Percentiles rank a stretch among this genome's conserved stretches.
Conservation (phyloP, 2,888 invertebrate species). For the Neoscelio sp. region DNA sequence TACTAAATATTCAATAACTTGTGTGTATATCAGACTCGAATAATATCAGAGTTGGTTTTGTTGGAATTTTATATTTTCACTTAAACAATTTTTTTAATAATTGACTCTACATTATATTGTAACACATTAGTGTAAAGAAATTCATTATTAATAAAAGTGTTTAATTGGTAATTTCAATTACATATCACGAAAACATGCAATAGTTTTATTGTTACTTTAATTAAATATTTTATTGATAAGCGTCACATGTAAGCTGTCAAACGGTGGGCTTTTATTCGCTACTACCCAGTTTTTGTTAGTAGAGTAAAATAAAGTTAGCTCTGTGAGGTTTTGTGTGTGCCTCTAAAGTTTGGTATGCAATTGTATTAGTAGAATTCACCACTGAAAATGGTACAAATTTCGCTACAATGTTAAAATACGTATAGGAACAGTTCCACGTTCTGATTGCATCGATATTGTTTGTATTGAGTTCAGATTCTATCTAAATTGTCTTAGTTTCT, state of each 20-base stretch:
- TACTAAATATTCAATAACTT: too few relatives aligned
- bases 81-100: too few relatives aligned
- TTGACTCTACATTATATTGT: too few relatives aligned
- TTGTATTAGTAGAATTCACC: slow-evolving; percentile 20
- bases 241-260: not conserved
- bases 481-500: slow-evolving; percentile 44
- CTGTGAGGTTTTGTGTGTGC: slow-evolving; percentile 6
- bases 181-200: too few relatives aligned
- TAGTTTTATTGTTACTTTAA: not conserved
- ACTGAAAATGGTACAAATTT: slow-evolving; percentile 16
- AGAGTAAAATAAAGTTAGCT: slow-evolving; percentile 18
- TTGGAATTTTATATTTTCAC: too few relatives aligned
- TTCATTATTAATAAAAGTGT: too few relatives aligned
- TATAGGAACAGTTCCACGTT: slow-evolving; percentile 9
- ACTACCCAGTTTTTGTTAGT: slow-evolving; percentile 11
- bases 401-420: slow-evolving; percentile 18
- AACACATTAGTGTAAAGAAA: too few relatives aligned
- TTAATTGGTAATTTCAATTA: too few relatives aligned
- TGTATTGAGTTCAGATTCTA: slow-evolving; percentile 29
- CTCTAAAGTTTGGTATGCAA: slow-evolving; percentile 10
- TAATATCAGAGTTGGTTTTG: too few relatives aligned
- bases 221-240: slow-evolving; percentile 7
- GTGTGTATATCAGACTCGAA: too few relatives aligned
- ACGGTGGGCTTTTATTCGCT: not conserved
- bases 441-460: slow-evolving; percentile 44